Conservation (phyloP, 37 sponge, comb jelly and placozoan genomes). For the Amphimedon queenslandica region DNA sequence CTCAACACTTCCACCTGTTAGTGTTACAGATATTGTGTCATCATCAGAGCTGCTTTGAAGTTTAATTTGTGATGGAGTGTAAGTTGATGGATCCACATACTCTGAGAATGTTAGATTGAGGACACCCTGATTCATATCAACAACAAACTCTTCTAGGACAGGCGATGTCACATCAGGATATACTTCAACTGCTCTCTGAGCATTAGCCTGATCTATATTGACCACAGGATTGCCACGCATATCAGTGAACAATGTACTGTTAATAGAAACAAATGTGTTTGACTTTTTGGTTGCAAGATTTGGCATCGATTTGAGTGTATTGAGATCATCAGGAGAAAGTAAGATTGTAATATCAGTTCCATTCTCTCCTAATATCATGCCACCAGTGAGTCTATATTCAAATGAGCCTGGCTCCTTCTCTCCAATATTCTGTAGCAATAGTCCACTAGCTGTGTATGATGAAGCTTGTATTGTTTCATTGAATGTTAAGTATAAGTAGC, state of each 20-base stretch:
- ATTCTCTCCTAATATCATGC: constrained; percentile 40
- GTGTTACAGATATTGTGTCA: background rate
- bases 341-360: constrained; percentile 38
- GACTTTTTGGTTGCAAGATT: constrained; percentile 35
- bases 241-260: constrained; percentile 45
- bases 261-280: constrained; percentile 55
- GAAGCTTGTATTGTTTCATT: constrained; percentile 66
- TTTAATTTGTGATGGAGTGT: constrained; percentile 17
- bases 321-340: constrained; percentile 62
- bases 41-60: constrained; percentile 29
- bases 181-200: constrained; percentile 27
- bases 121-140: constrained; percentile 68
- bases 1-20: constrained; percentile 51
- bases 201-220: constrained; percentile 15
- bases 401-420: constrained; percentile 11
- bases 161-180: constrained; percentile 46
- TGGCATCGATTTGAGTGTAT: constrained; percentile 54
- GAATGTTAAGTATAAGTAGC: constrained; percentile 66
- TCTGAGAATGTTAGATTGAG: constrained; percentile 75
- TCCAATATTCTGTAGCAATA: constrained; percentile 44
- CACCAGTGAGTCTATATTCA: constrained; percentile 63
- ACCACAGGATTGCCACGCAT: constrained; percentile 52
- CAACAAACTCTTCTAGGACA: constrained; percentile 29
- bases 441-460: constrained; percentile 41
- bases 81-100: constrained; percentile 46